phyloP scores from a whole-genome alignment of 2,113 vertebrate genomes.

The Plecotus auritus region DNA sequence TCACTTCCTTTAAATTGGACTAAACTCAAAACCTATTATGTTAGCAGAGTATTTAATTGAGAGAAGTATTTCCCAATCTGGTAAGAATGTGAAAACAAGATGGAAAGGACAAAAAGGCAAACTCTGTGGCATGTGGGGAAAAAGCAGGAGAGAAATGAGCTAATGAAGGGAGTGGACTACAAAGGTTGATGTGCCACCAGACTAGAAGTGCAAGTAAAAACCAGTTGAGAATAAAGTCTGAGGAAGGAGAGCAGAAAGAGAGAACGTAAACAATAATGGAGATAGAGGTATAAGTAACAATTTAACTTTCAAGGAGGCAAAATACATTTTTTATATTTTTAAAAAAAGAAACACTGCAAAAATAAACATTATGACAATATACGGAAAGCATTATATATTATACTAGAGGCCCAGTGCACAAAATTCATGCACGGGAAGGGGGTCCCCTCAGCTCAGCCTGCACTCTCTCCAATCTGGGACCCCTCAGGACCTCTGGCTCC shows the following conservation, averaged over 20 bases:
- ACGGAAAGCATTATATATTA: not conserved
- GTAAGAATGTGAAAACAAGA: constrained; percentile 22
- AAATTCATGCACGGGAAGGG: too few relatives aligned
- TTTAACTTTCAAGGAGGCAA: not conserved
- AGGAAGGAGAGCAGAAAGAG: not conserved
- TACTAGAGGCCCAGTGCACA: not conserved
- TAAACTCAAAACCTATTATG: constrained; percentile 12
- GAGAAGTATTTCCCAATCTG: not conserved
- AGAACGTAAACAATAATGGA: not conserved
- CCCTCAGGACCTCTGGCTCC: too few relatives aligned
- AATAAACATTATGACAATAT: not conserved
- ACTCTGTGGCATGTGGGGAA: not conserved
- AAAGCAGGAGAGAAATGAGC: not conserved
- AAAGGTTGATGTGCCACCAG: not conserved
- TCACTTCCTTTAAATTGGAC: not conserved
- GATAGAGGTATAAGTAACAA: not conserved
- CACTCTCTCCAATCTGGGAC: too few relatives aligned
- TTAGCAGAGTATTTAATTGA: constrained; percentile 19
- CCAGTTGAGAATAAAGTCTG: not conserved
- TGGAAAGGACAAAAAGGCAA: not conserved
- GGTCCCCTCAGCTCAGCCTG: too few relatives aligned
- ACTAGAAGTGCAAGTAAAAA: not conserved
- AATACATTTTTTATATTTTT: not conserved
- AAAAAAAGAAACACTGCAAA: not conserved
- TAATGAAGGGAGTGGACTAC: not conserved